These are phyloP conservation scores for Synchiropus splendidus DNA, from an alignment of 2,113 vertebrate species.

Conservation along the genomic window DNA sequence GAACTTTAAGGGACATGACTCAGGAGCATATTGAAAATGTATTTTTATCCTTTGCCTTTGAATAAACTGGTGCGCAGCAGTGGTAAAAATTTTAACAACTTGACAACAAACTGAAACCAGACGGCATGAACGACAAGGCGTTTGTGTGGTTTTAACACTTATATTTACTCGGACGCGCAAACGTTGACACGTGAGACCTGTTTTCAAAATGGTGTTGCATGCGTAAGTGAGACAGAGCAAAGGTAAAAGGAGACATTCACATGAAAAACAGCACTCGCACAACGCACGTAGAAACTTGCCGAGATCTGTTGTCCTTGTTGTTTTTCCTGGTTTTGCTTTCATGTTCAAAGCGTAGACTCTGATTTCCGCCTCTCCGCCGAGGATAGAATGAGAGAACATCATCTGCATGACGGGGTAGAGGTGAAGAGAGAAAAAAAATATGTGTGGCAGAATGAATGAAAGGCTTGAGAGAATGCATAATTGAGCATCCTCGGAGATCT, in stretches of 20 bases:
- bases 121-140: too few relatives aligned
- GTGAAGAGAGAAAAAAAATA: conserved; percentile 48
- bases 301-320: conserved; percentile 56
- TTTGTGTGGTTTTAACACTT: too few relatives aligned
- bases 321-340: conserved; percentile 52
- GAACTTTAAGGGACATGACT: conserved; percentile 17
- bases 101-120: too few relatives aligned
- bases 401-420: conserved; percentile 56
- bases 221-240: too few relatives aligned
- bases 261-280: too few relatives aligned
- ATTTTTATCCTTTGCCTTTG: conserved; percentile 1
- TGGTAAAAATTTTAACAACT: too few relatives aligned
- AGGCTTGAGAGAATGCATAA: conserved; percentile 53
- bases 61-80: too few relatives aligned
- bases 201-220: too few relatives aligned
- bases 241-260: too few relatives aligned
- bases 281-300: conserved; percentile 30
- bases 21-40: conserved; percentile 7
- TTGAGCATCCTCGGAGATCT: conserved; percentile 58
- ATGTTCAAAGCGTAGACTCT: conserved; percentile 59
- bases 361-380: conserved; percentile 40
- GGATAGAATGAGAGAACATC: conserved; percentile 44
- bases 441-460: conserved; percentile 55
- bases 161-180: too few relatives aligned
- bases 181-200: too few relatives aligned